Evolutionary conservation across 2,888 invertebrate genomes (phyloP), one percentile per base, ranked within the genome.

Genomic region (Tineola bisselliella): DNA sequence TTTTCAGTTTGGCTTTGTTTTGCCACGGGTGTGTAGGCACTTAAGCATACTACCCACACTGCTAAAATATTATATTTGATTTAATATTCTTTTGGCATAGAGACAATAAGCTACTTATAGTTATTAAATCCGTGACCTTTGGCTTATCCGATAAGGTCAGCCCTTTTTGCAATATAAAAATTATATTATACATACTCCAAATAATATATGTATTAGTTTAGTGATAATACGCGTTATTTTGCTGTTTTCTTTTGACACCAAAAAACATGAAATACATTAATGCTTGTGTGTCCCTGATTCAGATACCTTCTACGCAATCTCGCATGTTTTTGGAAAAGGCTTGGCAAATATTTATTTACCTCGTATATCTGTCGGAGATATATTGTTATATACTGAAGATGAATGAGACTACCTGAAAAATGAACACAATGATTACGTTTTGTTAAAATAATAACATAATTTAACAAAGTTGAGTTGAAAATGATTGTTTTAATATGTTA

Each of bases 91-190:
- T 38, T 38, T 38, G 10, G 38, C 10, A 10, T 38, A 10, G n/a
- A 38, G 38, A 38, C 38, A 48, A 48, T 48, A 48, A 48, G 48
- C 48, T 48, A 17, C 48, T 48, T 48, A 48, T 48, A 17, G 48
- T 17, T 48, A 48, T 48, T 48, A 48, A 48, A 48, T 38, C 3
- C 38, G 48, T 48, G 48, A 48, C 48, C 48, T 48, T 48, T 48
- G 15, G 17, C 8, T 48, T 38, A 38, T n/a, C 38, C 38, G 3
- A 48, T 48, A 48, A 48, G 48, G 48, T 48, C 48, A 48, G 15
- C 48, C 48, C 48, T 15, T 43, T 48, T 48, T 15, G 15, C 15
- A 17, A 48, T 48, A 48, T 17, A 48, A 15, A 17, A n/a, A 48
- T 13, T 48, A 13, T 48, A 10, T 15, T 17, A 48, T 48, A 43